Evolutionary conservation across 2,797 vertebrate genomes (phyloP), one percentile per base, ranked within the genome.

Genomic region (Sternotherus odoratus): DNA sequence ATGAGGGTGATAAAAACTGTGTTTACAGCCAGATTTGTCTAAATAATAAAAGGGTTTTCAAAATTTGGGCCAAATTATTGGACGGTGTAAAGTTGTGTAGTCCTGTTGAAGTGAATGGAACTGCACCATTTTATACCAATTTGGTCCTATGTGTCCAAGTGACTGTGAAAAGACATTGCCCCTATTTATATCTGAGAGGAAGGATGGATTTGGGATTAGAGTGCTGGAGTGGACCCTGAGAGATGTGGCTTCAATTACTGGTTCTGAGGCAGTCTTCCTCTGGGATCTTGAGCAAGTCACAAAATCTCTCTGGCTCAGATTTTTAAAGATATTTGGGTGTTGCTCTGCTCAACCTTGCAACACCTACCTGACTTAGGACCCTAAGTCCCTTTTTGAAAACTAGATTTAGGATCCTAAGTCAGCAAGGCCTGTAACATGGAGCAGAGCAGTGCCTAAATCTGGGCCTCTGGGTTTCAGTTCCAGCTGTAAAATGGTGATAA

Each of bases 1-100:
- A 79, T 0, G 0, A 53, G 28, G 43, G 33, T 39, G 48, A 46
- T 50, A 77, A 28, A 48, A 84, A 5, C 30, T 12, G 8, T 69
- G 13, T 53, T 82, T 43, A 33, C n/a, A 92, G 26, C 10, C 81
- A 66, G 4, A 0, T 49, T 86, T 90, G 24, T 82, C 77, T 82
- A 36, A 39, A 3, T 16, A 51, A 49, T 17, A 21, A 36, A 69
- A 49, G 28, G 16, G 1, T 1, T 3, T 46, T 33, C 43, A 77
- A 79, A 77, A 28, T 1, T 19, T 3, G 0, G 6, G 10, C 77
- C 28, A 36, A 86, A 57, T 46, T 43, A 30, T 60, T 17, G 28
- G 11, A 50, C 19, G 3, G 46, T n/a, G 48, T 36, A 75, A 72
- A 83, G 7, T 51, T 50, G 49, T 24, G 8, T 30, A 5, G 15